These are phyloP conservation scores for Callipepla squamata DNA, from an alignment of 2,113 vertebrate genomes.

Conservation along the genomic window DNA sequence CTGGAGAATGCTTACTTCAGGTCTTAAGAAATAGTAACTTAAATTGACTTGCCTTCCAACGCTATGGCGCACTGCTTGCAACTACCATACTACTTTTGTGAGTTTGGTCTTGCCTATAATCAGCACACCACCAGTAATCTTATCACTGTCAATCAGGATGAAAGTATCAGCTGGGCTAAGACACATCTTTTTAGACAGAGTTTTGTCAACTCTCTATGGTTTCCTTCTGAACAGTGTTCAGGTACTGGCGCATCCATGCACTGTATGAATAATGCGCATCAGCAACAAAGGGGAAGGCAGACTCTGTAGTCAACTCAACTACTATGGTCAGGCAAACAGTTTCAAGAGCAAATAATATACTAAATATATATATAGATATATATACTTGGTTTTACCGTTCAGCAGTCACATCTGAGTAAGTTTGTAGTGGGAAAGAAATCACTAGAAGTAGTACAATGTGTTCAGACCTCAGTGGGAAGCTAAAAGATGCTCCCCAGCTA, in stretches of 20 bases:
- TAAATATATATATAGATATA: not conserved
- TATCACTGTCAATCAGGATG: constrained; percentile 30
- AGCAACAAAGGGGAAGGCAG: constrained; percentile 17
- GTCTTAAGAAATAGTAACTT: not conserved
- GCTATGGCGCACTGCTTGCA: not conserved
- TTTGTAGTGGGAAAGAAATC: not conserved
- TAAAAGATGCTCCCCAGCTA: not conserved
- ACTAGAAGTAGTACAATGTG: not conserved
- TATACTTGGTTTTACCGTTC: not conserved
- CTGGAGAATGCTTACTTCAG: not conserved
- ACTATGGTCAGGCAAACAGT: not conserved
- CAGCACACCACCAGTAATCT: constrained; percentile 18
- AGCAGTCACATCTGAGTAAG: not conserved
- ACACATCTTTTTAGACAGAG: not conserved
- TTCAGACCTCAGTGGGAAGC: constrained; percentile 3
- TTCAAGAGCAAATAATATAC: not conserved
- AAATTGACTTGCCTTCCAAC: not conserved
- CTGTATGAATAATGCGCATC: not conserved
- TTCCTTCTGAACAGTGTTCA: constrained; percentile 56
- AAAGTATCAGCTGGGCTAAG: constrained; percentile 20
- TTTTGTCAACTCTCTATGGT: constrained; percentile 24
- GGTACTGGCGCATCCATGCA: not conserved
- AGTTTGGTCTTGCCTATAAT: constrained; percentile 29
- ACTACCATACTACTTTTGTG: not conserved
- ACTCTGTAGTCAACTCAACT: not conserved